Base-by-base conservation (phyloP, 2,888 invertebrate genomes). In the Zonitis immaculata region DNA sequence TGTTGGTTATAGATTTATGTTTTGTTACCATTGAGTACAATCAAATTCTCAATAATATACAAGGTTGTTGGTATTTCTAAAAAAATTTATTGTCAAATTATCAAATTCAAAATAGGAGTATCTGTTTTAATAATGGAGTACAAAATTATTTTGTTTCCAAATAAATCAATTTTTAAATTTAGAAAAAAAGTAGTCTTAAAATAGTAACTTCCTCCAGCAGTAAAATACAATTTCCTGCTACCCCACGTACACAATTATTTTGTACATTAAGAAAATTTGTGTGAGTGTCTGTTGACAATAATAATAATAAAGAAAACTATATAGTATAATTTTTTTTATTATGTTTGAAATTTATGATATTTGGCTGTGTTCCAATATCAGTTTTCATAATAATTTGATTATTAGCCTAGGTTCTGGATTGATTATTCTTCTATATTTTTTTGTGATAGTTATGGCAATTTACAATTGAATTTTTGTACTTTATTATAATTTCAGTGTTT, bases 181-280 rank as follows among this genome's bases (percentile, higher is more conserved):
- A 22, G 5, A 22, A 22, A 4, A 3, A 22, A 22, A 22, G 22
- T 22, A 4, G 22, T 22, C 22, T 22, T 22, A 22, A 22, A 39
- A 39, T 39, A 20, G 11, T 20, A 14, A 32, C 32, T 39, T 18
- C 18, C 39, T 39, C 6, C 18, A 35, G 22, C 22, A 39, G 6
- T 39, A 39, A 39, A 39, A 4, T 16, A 28, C n/a, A 45, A 12
- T 28, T 45, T 45, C 45, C 45, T 45, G 45, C 27, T 45, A 45
- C 45, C 45, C 45, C 28, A 45, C 18, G 45, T 45, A n/a, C 11
- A 22, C 3, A 12, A 39, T 39, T 18, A 39, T 39, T 18, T 4
- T 4, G 22, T 22, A 39, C 11, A 39, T 39, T 1, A n/a, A 18
- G 9, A 39, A 39, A 39, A 11, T 39, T 39, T 18, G 11, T 35